Conservation (phyloP, 2,888 invertebrate species). For the Gastrophysa polygoni region DNA sequence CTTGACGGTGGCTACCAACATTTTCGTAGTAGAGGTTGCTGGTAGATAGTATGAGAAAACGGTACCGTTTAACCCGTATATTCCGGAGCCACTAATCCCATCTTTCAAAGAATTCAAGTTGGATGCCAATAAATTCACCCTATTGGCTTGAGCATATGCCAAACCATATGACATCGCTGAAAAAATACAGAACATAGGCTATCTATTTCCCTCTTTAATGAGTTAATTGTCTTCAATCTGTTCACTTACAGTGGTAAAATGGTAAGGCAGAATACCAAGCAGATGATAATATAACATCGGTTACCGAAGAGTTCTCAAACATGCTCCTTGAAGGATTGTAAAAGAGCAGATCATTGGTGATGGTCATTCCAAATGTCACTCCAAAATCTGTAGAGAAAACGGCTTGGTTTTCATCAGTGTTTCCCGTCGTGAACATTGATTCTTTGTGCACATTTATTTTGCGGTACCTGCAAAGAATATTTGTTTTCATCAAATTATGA, state of each 20-base stretch:
- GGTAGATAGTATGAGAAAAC: constrained; percentile 31
- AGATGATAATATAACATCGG: constrained; percentile 39
- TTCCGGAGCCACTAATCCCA: constrained; percentile 43
- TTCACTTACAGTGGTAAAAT: constrained; percentile 41
- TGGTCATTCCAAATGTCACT: constrained; percentile 42
- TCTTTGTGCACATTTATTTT: constrained; percentile 44
- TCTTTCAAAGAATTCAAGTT: constrained; percentile 35
- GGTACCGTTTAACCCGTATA: constrained; percentile 39
- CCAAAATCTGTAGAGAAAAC: constrained; percentile 43
- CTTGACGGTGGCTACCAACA: constrained; percentile 27
- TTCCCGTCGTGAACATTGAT: constrained; percentile 39
- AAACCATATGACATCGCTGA: constrained; percentile 42
- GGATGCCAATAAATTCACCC: constrained; percentile 44
- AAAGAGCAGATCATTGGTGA: constrained; percentile 39
- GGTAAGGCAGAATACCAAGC: constrained; percentile 41
- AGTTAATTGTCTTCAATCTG: too few relatives aligned
- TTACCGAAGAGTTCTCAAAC: constrained; percentile 29
- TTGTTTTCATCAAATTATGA: too few relatives aligned
- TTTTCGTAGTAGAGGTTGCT: constrained; percentile 33
- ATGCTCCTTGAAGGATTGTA: constrained; percentile 40
- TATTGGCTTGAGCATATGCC: constrained; percentile 42
- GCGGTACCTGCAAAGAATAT: constrained; percentile 37
- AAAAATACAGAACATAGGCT: too few relatives aligned
- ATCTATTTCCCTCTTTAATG: too few relatives aligned
- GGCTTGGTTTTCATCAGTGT: constrained; percentile 20